phyloP scores from a whole-genome alignment of 2,113 vertebrate genomes.

The Garra rufa region DNA sequence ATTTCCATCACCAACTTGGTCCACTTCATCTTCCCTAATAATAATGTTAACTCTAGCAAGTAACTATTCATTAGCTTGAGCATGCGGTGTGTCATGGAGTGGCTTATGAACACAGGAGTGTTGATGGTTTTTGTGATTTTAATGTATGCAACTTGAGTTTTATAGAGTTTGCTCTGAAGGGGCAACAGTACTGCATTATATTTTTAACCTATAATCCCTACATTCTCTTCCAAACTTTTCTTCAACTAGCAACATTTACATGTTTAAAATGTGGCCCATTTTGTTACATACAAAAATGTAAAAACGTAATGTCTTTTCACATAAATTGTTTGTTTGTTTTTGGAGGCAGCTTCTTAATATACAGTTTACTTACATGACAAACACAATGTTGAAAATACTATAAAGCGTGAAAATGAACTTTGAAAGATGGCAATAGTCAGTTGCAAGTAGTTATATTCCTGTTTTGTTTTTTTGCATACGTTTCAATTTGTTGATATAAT shows the following conservation, averaged over 20 bases:
- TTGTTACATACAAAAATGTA: neutral
- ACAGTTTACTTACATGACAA: conserved; percentile 1
- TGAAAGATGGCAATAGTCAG: neutral
- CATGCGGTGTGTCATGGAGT: conserved; percentile 5
- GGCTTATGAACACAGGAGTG: neutral
- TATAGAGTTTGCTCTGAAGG: neutral
- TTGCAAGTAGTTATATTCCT: neutral
- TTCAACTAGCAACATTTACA: neutral
- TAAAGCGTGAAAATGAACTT: neutral
- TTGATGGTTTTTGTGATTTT: conserved; percentile 9
- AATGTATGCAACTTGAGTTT: neutral
- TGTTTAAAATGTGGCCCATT: neutral
- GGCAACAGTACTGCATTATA: neutral
- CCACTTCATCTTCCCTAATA: neutral
- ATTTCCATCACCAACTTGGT: neutral
- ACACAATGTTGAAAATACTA: neutral
- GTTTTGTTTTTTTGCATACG: neutral
- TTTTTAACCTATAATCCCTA: neutral
- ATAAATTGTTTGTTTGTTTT: neutral
- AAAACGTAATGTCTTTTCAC: neutral
- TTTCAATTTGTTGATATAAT: neutral
- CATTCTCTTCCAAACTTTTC: neutral
- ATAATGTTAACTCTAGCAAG: neutral
- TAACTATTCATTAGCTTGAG: conserved; percentile 12
- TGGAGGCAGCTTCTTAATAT: neutral